These are phyloP conservation scores for Xylota segnis DNA, from an alignment of 2,888 invertebrate genomes.

Conservation along the genomic window DNA sequence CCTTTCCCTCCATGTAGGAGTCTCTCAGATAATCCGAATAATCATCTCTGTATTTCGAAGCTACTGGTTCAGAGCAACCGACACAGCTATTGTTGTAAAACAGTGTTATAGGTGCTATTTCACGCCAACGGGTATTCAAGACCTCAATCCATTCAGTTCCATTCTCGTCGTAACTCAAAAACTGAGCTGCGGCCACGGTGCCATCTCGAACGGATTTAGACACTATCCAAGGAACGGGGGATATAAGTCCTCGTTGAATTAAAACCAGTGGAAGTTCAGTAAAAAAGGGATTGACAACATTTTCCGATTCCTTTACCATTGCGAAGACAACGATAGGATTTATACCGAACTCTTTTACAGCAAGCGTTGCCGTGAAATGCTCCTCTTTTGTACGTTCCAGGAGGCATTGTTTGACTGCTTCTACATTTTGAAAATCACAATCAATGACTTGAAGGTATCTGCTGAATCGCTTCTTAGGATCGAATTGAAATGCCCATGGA, in stretches of 20 bases:
- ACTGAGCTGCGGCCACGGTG: background rate
- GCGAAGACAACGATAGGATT: conserved; percentile 89
- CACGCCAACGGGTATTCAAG: background rate
- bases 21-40: background rate
- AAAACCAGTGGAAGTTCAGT: background rate
- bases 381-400: too few relatives aligned
- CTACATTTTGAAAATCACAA: too few relatives aligned
- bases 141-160: background rate
- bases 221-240: background rate
- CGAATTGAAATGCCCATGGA: too few relatives aligned
- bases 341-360: conserved; percentile 82
- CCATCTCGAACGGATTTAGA: background rate
- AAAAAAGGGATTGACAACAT: background rate
- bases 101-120: background rate
- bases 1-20: background rate
- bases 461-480: too few relatives aligned
- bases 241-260: background rate
- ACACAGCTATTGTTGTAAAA: background rate
- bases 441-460: too few relatives aligned
- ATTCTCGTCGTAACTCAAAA: background rate
- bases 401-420: too few relatives aligned
- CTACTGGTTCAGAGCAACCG: background rate
- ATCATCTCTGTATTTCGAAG: background rate
- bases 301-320: conserved; percentile 87
- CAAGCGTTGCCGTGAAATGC: too few relatives aligned